These are phyloP conservation scores for Bufotes viridis DNA, from an alignment of 2,797 vertebrate genomes.

Conservation along the genomic window DNA sequence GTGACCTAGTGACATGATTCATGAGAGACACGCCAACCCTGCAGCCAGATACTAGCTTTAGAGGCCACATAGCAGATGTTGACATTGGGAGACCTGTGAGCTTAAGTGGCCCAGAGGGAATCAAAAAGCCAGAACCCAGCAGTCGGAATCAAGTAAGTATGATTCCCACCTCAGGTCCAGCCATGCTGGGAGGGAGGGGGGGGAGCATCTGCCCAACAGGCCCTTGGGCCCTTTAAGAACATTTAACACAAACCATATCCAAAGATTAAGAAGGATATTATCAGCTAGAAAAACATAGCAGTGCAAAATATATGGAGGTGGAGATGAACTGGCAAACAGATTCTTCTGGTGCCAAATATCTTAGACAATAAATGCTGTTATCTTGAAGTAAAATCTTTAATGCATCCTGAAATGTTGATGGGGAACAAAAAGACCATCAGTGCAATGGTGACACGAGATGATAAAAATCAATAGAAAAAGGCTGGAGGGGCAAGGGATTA, in stretches of 20 bases:
- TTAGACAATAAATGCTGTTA: conserved; percentile 49
- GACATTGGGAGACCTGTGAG: too few relatives aligned
- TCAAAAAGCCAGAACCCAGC: too few relatives aligned
- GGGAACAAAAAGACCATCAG: conserved; percentile 56
- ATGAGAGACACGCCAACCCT: too few relatives aligned
- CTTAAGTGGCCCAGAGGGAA: too few relatives aligned
- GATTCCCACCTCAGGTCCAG: too few relatives aligned
- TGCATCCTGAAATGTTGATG: conserved; percentile 60
- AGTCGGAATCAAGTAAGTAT: too few relatives aligned
- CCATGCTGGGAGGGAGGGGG: too few relatives aligned
- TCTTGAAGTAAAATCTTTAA: conserved; percentile 63
- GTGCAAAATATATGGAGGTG: neutral
- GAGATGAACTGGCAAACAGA: conserved; percentile 12
- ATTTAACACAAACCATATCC: neutral
- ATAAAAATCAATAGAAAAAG: conserved; percentile 60
- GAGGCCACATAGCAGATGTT: too few relatives aligned
- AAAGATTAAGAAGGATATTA: neutral
- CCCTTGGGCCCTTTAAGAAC: too few relatives aligned
- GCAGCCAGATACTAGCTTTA: too few relatives aligned
- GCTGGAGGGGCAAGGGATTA: conserved; percentile 58
- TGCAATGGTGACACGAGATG: conserved; percentile 59
- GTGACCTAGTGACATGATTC: too few relatives aligned
- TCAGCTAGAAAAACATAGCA: neutral
- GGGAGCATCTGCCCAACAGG: too few relatives aligned
- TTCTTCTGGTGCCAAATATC: conserved; percentile 47